Percentiles rank a stretch among this genome's conserved stretches.
Evolutionary conservation across 2,113 vertebrate species (phyloP).

Genomic region (Channa argus): DNA sequence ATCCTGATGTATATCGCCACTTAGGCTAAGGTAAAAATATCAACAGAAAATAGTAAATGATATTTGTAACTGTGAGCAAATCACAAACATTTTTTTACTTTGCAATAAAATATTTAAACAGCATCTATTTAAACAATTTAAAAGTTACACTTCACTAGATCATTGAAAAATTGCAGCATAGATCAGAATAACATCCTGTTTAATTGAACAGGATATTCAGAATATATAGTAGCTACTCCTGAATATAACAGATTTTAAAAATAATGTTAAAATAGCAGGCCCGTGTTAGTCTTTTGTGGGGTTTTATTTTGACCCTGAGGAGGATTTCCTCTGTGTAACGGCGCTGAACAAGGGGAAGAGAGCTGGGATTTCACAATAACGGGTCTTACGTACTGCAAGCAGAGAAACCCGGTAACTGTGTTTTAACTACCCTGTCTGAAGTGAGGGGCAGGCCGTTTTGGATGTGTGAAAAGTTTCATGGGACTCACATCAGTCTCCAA

Average conservation of each 20-base stretch:
- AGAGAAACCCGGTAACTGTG: conserved; percentile 13
- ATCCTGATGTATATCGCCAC: not conserved
- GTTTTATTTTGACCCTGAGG: conserved; percentile 39
- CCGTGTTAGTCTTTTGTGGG: not conserved
- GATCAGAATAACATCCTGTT: too few species aligned
- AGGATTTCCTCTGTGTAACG: conserved; percentile 71
- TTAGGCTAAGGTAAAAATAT: not conserved
- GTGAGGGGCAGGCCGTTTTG: not conserved
- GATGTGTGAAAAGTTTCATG: not conserved
- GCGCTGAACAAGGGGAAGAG: conserved; percentile 61
- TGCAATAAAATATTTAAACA: too few species aligned
- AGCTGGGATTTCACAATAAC: conserved; percentile 78
- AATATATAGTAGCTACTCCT: not conserved
- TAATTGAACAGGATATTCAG: not conserved
- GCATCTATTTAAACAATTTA: too few species aligned
- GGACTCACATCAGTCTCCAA: not conserved
- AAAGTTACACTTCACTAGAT: too few species aligned
- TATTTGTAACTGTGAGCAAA: not conserved
- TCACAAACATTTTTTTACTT: not conserved
- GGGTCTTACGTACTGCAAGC: conserved; percentile 35
- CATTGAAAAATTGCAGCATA: too few species aligned
- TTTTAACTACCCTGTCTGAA: not conserved
- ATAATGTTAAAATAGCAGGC: not conserved
- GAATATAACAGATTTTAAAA: not conserved
- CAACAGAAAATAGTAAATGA: not conserved